A percentile compares a stretch with the other conserved stretches of the same genome.
Conservation (phyloP, 2,888 invertebrate genomes). For the Cephus runcator region DNA sequence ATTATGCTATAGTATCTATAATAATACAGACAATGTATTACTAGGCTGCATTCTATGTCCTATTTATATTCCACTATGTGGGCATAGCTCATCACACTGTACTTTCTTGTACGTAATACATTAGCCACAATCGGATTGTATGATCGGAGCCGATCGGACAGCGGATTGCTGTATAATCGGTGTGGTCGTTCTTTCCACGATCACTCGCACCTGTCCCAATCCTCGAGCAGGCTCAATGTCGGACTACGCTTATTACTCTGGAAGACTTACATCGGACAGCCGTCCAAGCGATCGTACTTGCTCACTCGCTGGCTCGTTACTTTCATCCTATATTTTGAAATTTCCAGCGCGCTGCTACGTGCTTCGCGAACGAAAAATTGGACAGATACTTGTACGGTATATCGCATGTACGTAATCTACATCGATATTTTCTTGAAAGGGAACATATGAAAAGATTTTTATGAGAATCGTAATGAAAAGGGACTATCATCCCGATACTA, state of each 20-base stretch:
- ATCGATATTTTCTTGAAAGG: neutral
- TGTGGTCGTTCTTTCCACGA: constrained; percentile 27
- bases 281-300: neutral
- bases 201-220: constrained; percentile 29
- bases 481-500: too few relatives aligned
- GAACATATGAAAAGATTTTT: too few relatives aligned
- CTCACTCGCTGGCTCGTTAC: neutral
- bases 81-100: neutral
- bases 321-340: neutral
- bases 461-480: too few relatives aligned
- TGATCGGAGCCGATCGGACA: constrained; percentile 35
- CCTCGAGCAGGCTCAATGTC: neutral
- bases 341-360: neutral
- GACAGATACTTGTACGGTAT: neutral
- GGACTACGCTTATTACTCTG: neutral
- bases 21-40: neutral
- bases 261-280: neutral
- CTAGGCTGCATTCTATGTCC: neutral
- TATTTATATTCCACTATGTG: neutral
- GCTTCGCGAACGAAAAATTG: neutral
- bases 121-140: constrained; percentile 22
- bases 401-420: neutral
- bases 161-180: constrained; percentile 34
- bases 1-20: neutral
- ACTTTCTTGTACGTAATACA: neutral